Conservation (phyloP, 2,888 invertebrate genomes). For the Rhagophthalmus giganteus region DNA sequence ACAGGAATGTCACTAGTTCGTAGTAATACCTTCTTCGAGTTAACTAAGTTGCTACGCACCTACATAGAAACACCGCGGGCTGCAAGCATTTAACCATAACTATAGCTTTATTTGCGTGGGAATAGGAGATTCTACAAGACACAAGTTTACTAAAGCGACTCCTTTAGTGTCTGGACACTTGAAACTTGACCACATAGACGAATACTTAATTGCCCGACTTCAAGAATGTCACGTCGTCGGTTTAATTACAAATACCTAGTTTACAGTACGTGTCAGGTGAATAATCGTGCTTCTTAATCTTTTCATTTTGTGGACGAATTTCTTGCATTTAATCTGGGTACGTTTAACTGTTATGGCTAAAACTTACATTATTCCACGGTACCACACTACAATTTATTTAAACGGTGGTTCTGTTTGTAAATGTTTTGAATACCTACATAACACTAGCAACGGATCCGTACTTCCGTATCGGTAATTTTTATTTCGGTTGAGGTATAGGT, state of each 20-base stretch:
- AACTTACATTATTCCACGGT: too few species aligned
- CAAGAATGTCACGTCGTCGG: slow-evolving; percentile 16
- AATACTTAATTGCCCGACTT: slow-evolving; percentile 28
- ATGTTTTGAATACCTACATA: too few species aligned
- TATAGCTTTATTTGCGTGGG: slow-evolving; percentile 45
- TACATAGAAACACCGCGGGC: slow-evolving; percentile 24
- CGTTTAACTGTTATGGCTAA: too few species aligned
- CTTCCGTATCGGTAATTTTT: too few species aligned
- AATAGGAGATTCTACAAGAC: slow-evolving; percentile 34
- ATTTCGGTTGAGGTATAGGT: too few species aligned
- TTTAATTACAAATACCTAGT: slow-evolving; percentile 19
- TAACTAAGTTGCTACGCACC: slow-evolving; percentile 26
- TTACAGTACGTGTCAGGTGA: slow-evolving; percentile 12
- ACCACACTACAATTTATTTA: too few species aligned
- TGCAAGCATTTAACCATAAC: slow-evolving; percentile 36
- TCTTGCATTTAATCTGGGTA: too few species aligned
- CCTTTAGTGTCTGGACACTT: slow-evolving; percentile 19
- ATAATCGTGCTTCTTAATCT: slow-evolving; percentile 18
- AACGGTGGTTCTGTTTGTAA: too few species aligned
- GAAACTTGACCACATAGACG: slow-evolving; percentile 12
- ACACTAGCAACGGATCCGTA: too few species aligned
- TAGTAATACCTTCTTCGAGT: background rate
- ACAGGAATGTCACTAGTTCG: background rate
- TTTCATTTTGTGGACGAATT: slow-evolving; percentile 7
- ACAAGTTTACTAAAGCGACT: slow-evolving; percentile 25